These are phyloP conservation scores for Chorisops tibialis DNA, from an alignment of 2,888 invertebrate genomes.

Conservation along the genomic window DNA sequence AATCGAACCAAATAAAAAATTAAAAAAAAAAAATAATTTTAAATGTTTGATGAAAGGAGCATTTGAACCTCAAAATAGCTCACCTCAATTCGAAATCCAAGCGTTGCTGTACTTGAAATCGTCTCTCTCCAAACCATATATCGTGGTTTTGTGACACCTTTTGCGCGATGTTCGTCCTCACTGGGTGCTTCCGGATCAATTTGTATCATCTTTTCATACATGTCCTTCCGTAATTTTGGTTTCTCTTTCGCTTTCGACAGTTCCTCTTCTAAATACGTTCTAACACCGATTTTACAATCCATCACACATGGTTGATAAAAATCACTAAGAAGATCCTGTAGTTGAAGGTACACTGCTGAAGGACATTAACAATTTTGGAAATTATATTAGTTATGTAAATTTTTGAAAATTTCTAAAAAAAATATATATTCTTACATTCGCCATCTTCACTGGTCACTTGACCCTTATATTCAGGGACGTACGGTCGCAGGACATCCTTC, in stretches of 20 bases:
- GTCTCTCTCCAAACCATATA: constrained; percentile 97
- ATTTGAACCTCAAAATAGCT: no score
- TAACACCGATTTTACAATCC: constrained; percentile 94
- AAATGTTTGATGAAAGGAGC: not conserved
- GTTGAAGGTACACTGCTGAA: constrained; percentile 72
- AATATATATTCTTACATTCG: constrained; percentile 59
- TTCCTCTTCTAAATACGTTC: constrained; percentile 93
- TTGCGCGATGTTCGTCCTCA: constrained; percentile 82
- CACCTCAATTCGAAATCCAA: constrained; percentile 91
- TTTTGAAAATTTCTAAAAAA: not conserved
- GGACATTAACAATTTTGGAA: no score
- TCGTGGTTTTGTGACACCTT: constrained; percentile 91
- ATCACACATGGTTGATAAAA: constrained; percentile 92
- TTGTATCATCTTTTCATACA: constrained; percentile 97
- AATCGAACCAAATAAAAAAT: no score
- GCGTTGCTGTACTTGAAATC: constrained; percentile 92
- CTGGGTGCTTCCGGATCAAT: constrained; percentile 86
- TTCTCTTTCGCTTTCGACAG: constrained; percentile 92
- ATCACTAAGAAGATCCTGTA: constrained; percentile 88
- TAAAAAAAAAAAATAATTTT: no score
- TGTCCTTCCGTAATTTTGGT: constrained; percentile 87
- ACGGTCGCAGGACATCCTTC: constrained; percentile 83
- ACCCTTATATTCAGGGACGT: constrained; percentile 92
- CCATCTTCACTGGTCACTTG: constrained; percentile 74
- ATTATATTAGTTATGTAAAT: constrained; percentile 46